These are phyloP conservation scores for Helarctos malayanus DNA, from an alignment of 2,797 vertebrate species.

Conservation along the genomic window DNA sequence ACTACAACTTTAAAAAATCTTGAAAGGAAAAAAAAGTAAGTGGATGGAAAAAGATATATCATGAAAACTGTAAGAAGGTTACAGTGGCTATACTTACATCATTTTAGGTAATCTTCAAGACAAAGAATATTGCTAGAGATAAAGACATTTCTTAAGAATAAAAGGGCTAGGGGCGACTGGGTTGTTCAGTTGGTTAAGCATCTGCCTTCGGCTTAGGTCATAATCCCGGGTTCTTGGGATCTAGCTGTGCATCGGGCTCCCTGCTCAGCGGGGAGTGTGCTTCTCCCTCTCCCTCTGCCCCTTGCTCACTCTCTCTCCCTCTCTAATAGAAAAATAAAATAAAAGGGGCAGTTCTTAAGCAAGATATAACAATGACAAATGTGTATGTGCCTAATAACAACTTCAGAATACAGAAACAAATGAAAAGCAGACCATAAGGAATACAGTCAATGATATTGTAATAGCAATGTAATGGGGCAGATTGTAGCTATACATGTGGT, in stretches of 20 bases:
- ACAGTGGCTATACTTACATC: not conserved
- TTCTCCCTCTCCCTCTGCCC: too few species aligned
- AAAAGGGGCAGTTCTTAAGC: not conserved
- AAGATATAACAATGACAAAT: not conserved
- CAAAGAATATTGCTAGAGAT: slow-evolving; percentile 11
- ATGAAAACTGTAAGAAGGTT: slow-evolving; percentile 30
- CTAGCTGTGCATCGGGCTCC: too few species aligned
- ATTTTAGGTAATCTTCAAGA: slow-evolving; percentile 35
- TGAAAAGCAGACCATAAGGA: not conserved
- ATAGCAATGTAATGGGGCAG: not conserved
- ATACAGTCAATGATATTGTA: not conserved
- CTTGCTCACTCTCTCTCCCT: too few species aligned
- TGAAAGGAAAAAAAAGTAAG: not conserved
- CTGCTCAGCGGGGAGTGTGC: too few species aligned
- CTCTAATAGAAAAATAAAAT: too few species aligned
- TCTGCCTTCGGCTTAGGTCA: too few species aligned
- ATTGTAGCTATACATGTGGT: not conserved
- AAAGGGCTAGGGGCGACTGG: not conserved
- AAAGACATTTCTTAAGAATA: slow-evolving; percentile 29
- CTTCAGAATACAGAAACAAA: slow-evolving; percentile 12
- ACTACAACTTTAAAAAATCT: not conserved
- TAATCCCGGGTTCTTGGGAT: too few species aligned
- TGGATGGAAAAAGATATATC: not conserved
- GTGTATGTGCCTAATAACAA: not conserved
- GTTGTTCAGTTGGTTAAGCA: too few species aligned